phyloP scores from a whole-genome alignment of 1,140 invertebrate species.

The Pomacea maculata region DNA sequence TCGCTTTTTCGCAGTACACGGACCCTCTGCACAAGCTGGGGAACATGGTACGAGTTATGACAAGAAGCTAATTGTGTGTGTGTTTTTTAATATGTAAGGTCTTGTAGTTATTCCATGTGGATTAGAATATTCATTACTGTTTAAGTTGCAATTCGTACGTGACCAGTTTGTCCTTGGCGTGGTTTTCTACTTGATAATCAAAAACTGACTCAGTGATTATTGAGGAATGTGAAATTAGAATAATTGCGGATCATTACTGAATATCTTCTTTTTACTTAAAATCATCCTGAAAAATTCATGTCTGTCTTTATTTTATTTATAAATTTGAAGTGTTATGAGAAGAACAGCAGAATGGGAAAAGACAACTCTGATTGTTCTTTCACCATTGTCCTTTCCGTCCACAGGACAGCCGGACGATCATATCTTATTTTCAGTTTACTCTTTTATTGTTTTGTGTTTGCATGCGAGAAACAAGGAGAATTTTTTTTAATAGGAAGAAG shows the following conservation, averaged over 20 bases:
- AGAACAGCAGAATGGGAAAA: background rate
- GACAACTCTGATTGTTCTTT: no score
- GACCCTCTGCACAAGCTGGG: background rate
- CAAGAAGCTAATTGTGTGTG: background rate
- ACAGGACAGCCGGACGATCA: no score
- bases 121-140: background rate
- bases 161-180: conserved; percentile 5
- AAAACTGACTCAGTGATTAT: background rate
- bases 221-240: background rate
- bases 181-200: background rate
- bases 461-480: no score
- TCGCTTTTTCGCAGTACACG: background rate
- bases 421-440: no score
- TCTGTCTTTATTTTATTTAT: background rate
- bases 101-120: background rate
- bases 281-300: background rate
- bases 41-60: background rate
- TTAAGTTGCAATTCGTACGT: background rate
- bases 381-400: no score
- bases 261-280: background rate
- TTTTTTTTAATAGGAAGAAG: no score
- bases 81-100: no score
- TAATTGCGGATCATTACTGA: background rate
- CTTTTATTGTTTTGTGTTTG: no score
- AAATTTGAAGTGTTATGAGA: background rate